These are phyloP conservation scores for Stictocephala bisonia DNA, from an alignment of 2,888 invertebrate species.

Conservation along the genomic window DNA sequence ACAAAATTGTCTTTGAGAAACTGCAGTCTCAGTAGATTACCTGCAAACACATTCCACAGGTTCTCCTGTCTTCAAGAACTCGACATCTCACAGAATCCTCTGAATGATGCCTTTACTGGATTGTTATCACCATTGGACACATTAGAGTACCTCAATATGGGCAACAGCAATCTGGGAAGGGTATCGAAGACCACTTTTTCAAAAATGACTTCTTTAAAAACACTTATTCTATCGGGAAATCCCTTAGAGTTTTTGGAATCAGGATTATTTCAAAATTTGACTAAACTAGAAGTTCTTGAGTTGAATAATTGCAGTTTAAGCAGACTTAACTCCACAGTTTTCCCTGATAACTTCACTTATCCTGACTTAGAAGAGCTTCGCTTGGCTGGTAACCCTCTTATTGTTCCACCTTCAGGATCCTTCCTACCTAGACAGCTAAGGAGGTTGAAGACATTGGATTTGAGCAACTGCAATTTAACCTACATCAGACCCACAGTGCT, in stretches of 20 bases:
- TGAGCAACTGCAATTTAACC: constrained; percentile 74
- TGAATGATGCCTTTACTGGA: constrained; percentile 73
- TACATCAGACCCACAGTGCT: constrained; percentile 72
- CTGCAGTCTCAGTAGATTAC: constrained; percentile 73
- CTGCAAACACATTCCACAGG: constrained; percentile 73
- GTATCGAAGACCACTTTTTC: constrained; percentile 75
- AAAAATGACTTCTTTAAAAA: constrained; percentile 75
- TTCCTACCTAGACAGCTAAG: constrained; percentile 75
- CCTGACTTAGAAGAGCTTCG: constrained; percentile 75
- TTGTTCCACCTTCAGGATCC: constrained; percentile 70
- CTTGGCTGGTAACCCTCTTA: constrained; percentile 75
- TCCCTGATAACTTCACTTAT: constrained; percentile 75
- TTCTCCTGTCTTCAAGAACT: constrained; percentile 75
- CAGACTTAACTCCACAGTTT: constrained; percentile 72
- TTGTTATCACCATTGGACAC: constrained; percentile 74
- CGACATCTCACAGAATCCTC: constrained; percentile 77
- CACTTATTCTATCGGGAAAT: constrained; percentile 76
- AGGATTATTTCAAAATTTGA: constrained; percentile 75
- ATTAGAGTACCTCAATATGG: constrained; percentile 78
- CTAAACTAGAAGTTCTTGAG: constrained; percentile 74
- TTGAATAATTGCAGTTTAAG: constrained; percentile 76
- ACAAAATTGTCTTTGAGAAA: constrained; percentile 75
- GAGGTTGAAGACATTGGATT: constrained; percentile 72
- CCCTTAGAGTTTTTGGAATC: constrained; percentile 74
- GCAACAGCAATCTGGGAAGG: constrained; percentile 75